phyloP scores from a whole-genome alignment of 2,888 invertebrate genomes.

The Apoda limacodes region DNA sequence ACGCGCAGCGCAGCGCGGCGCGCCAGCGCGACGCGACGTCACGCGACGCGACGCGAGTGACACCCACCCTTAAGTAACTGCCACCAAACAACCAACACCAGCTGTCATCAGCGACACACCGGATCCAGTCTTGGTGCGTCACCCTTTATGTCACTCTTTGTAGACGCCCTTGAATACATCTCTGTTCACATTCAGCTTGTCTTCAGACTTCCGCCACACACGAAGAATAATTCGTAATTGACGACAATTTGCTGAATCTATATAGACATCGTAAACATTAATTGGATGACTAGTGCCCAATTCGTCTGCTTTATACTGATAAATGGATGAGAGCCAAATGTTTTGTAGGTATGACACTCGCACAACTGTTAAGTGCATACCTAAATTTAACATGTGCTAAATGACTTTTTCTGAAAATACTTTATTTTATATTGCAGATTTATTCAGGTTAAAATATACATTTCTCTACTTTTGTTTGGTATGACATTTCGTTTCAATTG shows the following conservation, averaged over 20 bases:
- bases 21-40: conserved; percentile 33
- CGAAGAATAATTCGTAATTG: conserved; percentile 35
- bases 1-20: conserved; percentile 32
- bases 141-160: conserved; percentile 37
- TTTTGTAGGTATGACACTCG: too few species aligned
- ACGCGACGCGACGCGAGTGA: conserved; percentile 20
- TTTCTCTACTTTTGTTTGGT: too few species aligned
- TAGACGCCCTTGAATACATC: conserved; percentile 43
- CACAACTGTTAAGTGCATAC: too few species aligned
- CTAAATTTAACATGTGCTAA: too few species aligned
- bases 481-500: too few species aligned
- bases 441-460: too few species aligned
- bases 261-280: conserved; percentile 29
- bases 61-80: conserved; percentile 29
- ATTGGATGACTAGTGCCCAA: conserved; percentile 35
- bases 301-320: too few species aligned
- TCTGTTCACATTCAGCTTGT: conserved; percentile 46
- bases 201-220: conserved; percentile 24
- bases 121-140: conserved; percentile 48
- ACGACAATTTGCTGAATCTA: conserved; percentile 35
- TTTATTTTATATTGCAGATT: too few species aligned
- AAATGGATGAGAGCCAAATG: too few species aligned
- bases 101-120: conserved; percentile 29
- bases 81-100: conserved; percentile 26
- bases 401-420: too few species aligned